Conservation (phyloP, 92 coral and sea anemone species). For the Epizoanthus ramosus region DNA sequence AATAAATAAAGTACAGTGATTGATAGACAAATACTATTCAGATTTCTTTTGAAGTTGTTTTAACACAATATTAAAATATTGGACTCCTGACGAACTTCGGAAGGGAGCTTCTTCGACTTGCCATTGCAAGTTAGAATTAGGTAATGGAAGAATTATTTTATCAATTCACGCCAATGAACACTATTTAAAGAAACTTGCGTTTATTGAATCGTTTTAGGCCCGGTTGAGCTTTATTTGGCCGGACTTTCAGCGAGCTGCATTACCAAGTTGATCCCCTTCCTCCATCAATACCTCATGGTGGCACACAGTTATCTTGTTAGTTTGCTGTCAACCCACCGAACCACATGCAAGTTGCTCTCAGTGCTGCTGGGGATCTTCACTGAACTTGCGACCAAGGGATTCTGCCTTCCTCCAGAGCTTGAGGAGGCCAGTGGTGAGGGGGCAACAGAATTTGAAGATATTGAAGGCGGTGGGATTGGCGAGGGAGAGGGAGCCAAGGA, state of each 20-base stretch:
- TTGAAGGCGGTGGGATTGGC: conserved; percentile 94
- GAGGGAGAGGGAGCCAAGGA: conserved; percentile 98
- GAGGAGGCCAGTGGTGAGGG: conserved; percentile 88
- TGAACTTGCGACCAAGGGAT: conserved; percentile 86
- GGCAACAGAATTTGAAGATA: conserved; percentile 89
- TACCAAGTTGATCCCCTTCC: conserved; percentile 61
- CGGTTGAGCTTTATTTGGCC: conserved; percentile 1
- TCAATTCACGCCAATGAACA: neutral
- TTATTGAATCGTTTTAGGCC: conserved; percentile 1
- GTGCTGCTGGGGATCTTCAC: conserved; percentile 85
- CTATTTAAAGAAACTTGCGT: neutral
- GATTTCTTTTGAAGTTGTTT: neutral
- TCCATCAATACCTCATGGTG: conserved; percentile 75
- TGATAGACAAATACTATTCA: too few relatives aligned
- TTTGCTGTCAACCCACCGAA: conserved; percentile 72
- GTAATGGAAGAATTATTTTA: neutral
- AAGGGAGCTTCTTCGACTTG: neutral
- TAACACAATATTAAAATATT: neutral
- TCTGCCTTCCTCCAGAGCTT: conserved; percentile 94
- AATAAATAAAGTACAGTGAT: too few relatives aligned
- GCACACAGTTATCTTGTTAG: conserved; percentile 66
- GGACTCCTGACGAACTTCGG: neutral
- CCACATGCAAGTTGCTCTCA: conserved; percentile 81
- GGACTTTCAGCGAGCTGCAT: conserved; percentile 29
- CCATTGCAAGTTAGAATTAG: neutral